Evolutionary conservation across 2,888 invertebrate species (phyloP), one percentile per base, ranked within the genome.

Genomic region (Hyposoter dolosus): DNA sequence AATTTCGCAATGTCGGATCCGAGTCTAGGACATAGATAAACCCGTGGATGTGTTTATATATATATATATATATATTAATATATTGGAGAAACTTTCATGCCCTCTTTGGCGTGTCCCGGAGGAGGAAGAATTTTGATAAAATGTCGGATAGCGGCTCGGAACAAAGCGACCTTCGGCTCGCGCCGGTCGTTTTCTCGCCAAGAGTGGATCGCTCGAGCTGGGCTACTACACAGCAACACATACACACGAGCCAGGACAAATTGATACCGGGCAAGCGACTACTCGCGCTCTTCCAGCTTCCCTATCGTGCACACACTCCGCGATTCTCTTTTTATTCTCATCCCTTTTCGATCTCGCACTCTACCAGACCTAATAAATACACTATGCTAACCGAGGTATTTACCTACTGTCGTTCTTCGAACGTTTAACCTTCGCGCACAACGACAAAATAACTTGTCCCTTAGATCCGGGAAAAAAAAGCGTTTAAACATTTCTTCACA

Each of bases 241-340:
- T 35, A 68, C 32, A 43, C 23, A 28, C 17, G 32, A 88, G 89
- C 88, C 90, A 65, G 90, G 92, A 93, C 93, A 93, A 93, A 93
- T 93, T 93, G 93, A 93, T 93, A 93, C 92, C 92, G 92, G 92
- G 90, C 92, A 92, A 92, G 90, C 92, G 91, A 91, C 92, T 81
- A 81, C 65, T 92, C 90, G 89, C 23, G 56, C 56, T 56, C 91
- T 91, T 90, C 50, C 66, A 76, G 78, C 75, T 80, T 91, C 90
- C 90, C 90, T 91, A 91, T 90, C 82, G 74, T 69, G 40, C 28
- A 68, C 82, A 47, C 28, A 68, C 82, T 68, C 66, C 65, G 53
- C 23, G 40, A 71, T 76, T 65, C 76, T 56, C 71, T 71, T 65
- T 76, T 53, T 56, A 56, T 77, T 40, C 65, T 81, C 28, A 28